Base-by-base conservation (phyloP, 2,797 vertebrate species). In the Phalloptychus januarius region DNA sequence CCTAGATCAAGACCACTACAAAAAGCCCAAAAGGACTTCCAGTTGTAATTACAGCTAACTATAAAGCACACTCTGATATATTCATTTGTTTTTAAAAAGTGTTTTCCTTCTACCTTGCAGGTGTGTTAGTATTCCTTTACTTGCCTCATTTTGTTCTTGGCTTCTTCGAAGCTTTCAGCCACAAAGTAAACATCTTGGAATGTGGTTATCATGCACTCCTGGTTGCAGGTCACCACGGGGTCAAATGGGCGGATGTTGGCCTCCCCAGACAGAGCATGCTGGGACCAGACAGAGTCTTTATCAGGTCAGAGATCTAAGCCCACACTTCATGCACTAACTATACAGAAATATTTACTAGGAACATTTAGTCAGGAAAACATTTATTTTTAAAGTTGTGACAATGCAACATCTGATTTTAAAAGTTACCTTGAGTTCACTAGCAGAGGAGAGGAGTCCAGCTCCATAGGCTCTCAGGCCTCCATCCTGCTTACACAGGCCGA, bases 401-500 rank as follows among this genome's bases (percentile, higher is more conserved):
- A n/a, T 0, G 5, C 31, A 72, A 1, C 15, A 25, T 5, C 8
- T 11, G 11, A 13, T 10, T 33, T 72, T 10, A 38, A 11, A 36
- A 15, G 45, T 78, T 56, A 82, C 81, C 81, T 82, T 78, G 40
- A 82, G 72, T 46, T 82, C 81, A 44, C 81, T 82, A 69, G 44
- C 56, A 1, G 81, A 99, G 74, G 97, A 99, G 58, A 99, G 96
- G 76, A 99, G 94, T 50, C 97, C 97, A 2, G 98, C 98, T 15
- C 98, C 97, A 25, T 97, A 99, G 25, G 96, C 98, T 90, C 95
- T 93, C 5, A 98, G 92, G 74, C 93, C 94, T 33, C 97, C 97
- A 2, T 98, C 97, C 87, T 99, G 97, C 86, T 98, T 98, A 89
- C 97, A 98, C 42, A 99, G 93, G 50, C 98, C 98, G 84, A 99